Conservation (phyloP, 2,888 invertebrate species). For the Stenurella melanura region DNA sequence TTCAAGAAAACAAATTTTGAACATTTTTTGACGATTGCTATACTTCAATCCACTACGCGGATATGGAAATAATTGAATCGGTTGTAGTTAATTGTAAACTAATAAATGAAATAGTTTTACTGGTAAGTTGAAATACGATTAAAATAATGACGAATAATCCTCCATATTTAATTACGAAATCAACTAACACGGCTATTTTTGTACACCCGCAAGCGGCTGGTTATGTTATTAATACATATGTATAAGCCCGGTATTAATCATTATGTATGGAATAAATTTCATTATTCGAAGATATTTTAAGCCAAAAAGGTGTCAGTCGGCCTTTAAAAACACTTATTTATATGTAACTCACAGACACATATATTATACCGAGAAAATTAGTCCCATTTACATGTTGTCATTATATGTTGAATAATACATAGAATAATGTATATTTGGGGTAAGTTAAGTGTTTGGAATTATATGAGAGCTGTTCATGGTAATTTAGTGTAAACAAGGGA, state of each 20-base stretch:
- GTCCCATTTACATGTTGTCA: conserved; percentile 46
- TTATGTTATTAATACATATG: conserved; percentile 11
- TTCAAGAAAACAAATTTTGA: too few relatives aligned
- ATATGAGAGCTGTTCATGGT: conserved; percentile 51
- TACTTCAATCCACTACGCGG: too few relatives aligned
- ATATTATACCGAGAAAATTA: conserved; percentile 34
- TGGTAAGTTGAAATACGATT: too few relatives aligned
- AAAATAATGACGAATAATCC: too few relatives aligned
- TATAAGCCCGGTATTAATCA: not conserved
- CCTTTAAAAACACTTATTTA: conserved; percentile 7
- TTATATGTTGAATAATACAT: conserved; percentile 49
- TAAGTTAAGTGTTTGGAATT: conserved; percentile 51
- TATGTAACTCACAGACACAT: not conserved
- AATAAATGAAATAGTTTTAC: too few relatives aligned
- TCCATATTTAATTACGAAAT: too few relatives aligned
- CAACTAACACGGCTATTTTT: not conserved
- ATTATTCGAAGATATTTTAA: not conserved
- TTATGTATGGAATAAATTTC: conserved; percentile 2
- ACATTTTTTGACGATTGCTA: too few relatives aligned
- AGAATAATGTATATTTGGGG: conserved; percentile 49
- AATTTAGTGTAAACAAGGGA: conserved; percentile 61
- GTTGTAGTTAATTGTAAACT: too few relatives aligned
- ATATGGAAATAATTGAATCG: too few relatives aligned
- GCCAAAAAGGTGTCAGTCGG: not conserved
- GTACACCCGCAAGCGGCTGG: not conserved